Percentiles rank a stretch among this genome's conserved stretches.
These are phyloP conservation scores for Agrilus mali DNA, from an alignment of 2,888 invertebrate species.

Conservation along the genomic window DNA sequence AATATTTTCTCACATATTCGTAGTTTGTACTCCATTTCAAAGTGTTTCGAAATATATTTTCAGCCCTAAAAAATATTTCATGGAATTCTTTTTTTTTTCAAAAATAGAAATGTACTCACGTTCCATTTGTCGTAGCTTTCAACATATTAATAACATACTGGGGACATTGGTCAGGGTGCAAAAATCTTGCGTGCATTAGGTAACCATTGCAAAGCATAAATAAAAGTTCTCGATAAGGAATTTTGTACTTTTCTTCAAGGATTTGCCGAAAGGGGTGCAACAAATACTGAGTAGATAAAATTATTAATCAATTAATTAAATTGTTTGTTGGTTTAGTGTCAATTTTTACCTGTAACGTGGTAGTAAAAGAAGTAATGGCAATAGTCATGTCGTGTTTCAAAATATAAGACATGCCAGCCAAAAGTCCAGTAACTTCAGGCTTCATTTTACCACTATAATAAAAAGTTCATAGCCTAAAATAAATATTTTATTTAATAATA, in stretches of 20 bases:
- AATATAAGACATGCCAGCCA: constrained; percentile 40
- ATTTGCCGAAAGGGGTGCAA: not conserved
- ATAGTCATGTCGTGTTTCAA: constrained; percentile 43
- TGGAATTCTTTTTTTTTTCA: not conserved
- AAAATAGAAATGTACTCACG: constrained; percentile 29
- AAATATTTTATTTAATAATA: not conserved
- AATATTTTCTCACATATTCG: too few relatives aligned
- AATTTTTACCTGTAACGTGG: constrained; percentile 37
- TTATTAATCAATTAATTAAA: not conserved
- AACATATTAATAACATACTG: constrained; percentile 41
- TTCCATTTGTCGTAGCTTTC: constrained; percentile 37
- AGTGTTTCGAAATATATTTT: too few relatives aligned
- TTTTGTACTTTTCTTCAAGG: constrained; percentile 3
- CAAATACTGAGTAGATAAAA: too few relatives aligned
- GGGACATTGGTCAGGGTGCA: constrained; percentile 41
- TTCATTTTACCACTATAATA: not conserved
- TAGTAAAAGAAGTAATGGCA: constrained; percentile 39
- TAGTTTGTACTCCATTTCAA: too few relatives aligned
- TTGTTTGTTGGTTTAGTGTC: not conserved
- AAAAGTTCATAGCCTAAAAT: not conserved
- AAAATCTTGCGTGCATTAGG: constrained; percentile 41
- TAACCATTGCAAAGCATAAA: constrained; percentile 41
- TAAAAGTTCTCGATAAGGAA: constrained; percentile 36
- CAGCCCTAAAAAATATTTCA: not conserved
- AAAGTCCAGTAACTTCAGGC: constrained; percentile 30